Evolutionary conservation across 2,888 invertebrate genomes (phyloP).

Genomic region (Phortica magna): DNA sequence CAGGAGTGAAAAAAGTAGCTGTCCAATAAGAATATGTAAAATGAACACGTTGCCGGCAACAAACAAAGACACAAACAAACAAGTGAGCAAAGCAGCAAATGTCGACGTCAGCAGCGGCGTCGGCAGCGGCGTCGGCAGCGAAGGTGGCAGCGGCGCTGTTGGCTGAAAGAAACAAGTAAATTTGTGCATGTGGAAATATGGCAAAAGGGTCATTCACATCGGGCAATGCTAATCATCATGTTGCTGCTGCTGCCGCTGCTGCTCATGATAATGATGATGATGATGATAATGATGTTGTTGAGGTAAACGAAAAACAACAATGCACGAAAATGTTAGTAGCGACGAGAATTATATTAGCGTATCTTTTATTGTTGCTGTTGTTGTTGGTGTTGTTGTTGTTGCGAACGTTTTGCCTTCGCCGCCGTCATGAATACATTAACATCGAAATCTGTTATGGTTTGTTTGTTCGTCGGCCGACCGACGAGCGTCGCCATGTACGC

Average conservation of each 20-base stretch:
- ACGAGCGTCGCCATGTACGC: too few species aligned
- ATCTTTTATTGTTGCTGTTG: slow-evolving; percentile 23
- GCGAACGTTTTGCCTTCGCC: too few species aligned
- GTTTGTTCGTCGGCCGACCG: background rate
- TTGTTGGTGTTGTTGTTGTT: background rate
- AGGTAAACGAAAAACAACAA: background rate
- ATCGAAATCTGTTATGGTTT: slow-evolving; percentile 15
- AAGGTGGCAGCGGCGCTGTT: background rate
- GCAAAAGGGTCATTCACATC: slow-evolving; percentile 36
- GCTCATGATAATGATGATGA: background rate
- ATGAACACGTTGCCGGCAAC: background rate
- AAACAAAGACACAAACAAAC: background rate
- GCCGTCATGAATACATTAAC: slow-evolving; percentile 31
- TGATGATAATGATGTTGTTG: background rate
- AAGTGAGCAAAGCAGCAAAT: background rate
- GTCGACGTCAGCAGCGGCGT: background rate
- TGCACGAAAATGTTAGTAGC: background rate
- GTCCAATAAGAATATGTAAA: background rate
- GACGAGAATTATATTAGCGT: slow-evolving; percentile 1
- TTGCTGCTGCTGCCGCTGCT: background rate
- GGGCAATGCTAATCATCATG: background rate
- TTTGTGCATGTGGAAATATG: slow-evolving; percentile 17
- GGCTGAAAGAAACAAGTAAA: background rate
- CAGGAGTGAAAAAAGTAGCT: background rate
- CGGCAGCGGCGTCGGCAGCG: background rate